Evolutionary conservation across 1,140 invertebrate genomes (phyloP).

Genomic region (Magallana gigas): DNA sequence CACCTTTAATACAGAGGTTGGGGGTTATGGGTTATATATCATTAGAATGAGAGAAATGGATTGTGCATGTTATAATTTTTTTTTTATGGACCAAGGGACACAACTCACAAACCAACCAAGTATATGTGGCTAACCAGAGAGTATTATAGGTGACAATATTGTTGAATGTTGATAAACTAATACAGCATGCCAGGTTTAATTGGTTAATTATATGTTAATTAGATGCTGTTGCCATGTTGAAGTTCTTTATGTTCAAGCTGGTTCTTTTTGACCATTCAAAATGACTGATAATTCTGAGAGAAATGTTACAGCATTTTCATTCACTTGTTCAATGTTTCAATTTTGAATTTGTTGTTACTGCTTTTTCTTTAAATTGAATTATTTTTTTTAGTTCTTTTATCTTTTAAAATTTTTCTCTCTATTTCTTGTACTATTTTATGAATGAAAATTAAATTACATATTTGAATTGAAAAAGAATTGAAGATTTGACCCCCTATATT

Average conservation of each 20-base stretch:
- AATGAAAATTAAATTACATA: too few relatives aligned
- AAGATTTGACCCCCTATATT: not conserved
- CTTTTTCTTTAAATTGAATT: too few relatives aligned
- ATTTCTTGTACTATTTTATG: not conserved
- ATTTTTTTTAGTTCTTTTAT: not conserved
- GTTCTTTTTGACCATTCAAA: slow-evolving; percentile 15
- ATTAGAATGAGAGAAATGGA: not conserved
- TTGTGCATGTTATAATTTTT: slow-evolving; percentile 29
- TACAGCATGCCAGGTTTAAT: slow-evolving; percentile 30
- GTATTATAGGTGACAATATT: slow-evolving; percentile 2
- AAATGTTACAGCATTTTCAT: not conserved
- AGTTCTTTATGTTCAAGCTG: not conserved
- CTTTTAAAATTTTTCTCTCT: not conserved
- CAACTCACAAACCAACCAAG: not conserved
- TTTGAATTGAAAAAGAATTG: not conserved
- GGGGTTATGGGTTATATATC: not conserved
- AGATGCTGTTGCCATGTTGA: not conserved
- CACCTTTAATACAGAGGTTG: not conserved
- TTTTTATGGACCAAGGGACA: slow-evolving; percentile 19
- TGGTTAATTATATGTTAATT: not conserved
- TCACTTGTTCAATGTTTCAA: not conserved
- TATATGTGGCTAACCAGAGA: slow-evolving; percentile 26
- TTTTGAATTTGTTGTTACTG: not conserved
- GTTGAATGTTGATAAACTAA: slow-evolving; percentile 28
- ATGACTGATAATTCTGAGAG: slow-evolving; percentile 30